A percentile compares a stretch with the other conserved stretches of the same genome.
These are phyloP conservation scores for Amazonetta brasiliensis DNA, from an alignment of 2,797 vertebrate species.

Conservation along the genomic window DNA sequence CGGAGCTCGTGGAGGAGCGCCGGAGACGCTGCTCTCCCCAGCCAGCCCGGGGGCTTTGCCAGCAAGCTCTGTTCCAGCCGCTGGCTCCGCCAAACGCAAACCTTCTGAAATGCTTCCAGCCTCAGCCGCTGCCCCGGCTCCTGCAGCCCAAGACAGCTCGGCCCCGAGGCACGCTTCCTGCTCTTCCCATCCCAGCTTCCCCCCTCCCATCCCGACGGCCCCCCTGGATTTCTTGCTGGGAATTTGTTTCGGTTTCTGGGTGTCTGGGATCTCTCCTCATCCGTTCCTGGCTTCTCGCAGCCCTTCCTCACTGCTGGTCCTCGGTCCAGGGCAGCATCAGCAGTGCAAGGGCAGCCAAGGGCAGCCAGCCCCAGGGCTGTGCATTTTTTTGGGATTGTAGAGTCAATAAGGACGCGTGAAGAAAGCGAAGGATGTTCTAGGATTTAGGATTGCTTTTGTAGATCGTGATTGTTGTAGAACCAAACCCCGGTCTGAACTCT, in stretches of 20 bases:
- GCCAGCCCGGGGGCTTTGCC: background rate
- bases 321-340: background rate
- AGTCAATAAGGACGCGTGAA: background rate
- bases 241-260: background rate
- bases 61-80: background rate
- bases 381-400: fast-evolving
- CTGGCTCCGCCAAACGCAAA: background rate
- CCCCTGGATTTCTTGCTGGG: background rate
- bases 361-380: background rate
- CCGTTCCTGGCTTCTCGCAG: background rate
- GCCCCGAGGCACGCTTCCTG: background rate
- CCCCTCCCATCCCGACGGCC: background rate
- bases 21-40: background rate
- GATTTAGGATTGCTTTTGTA: background rate
- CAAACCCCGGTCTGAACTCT: background rate
- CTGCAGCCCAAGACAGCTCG: background rate
- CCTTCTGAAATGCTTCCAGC: background rate
- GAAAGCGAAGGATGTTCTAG: background rate
- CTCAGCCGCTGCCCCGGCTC: background rate
- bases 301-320: background rate
- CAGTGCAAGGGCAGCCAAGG: background rate
- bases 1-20: background rate
- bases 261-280: background rate
- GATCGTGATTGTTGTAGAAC: background rate
- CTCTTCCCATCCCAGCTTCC: background rate